Percentiles rank a stretch among this genome's conserved stretches.
Conservation (phyloP, 2,113 vertebrate genomes). For the Dasypus novemcinctus region DNA sequence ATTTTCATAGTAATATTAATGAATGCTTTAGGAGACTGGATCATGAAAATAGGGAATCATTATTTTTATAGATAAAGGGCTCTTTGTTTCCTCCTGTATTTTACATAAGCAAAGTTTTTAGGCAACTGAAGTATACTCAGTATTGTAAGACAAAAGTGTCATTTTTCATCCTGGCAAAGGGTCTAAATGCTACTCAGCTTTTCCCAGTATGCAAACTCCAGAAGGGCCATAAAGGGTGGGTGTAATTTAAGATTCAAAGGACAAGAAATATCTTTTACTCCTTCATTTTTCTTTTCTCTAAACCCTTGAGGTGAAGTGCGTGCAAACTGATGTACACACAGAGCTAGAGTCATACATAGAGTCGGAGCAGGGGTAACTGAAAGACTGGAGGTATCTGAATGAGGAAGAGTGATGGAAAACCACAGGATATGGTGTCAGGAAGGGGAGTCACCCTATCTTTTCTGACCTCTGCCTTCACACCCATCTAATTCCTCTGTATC, state of each 20-base stretch:
- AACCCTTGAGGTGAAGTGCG: neutral
- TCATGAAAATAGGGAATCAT: neutral
- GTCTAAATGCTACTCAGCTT: neutral
- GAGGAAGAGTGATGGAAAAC: neutral
- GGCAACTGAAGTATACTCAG: neutral
- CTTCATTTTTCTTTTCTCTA: neutral
- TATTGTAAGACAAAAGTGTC: neutral
- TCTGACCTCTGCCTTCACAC: slow-evolving; percentile 26
- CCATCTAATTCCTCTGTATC: neutral
- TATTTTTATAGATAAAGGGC: neutral
- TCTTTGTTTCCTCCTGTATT: neutral
- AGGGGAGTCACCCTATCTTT: neutral
- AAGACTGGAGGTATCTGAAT: neutral
- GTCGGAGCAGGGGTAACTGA: neutral
- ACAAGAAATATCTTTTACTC: neutral
- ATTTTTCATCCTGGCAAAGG: neutral
- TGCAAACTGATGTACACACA: neutral
- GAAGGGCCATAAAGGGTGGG: neutral
- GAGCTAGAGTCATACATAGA: neutral
- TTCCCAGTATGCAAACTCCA: neutral
- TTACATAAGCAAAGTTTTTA: slow-evolving; percentile 31
- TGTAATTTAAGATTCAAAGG: slow-evolving; percentile 12
- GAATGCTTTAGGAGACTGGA: neutral
- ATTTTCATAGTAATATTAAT: slow-evolving; percentile 27
- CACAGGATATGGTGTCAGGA: neutral